phyloP scores from a whole-genome alignment of 2,888 invertebrate species.

The Eugnorisma glareosa region DNA sequence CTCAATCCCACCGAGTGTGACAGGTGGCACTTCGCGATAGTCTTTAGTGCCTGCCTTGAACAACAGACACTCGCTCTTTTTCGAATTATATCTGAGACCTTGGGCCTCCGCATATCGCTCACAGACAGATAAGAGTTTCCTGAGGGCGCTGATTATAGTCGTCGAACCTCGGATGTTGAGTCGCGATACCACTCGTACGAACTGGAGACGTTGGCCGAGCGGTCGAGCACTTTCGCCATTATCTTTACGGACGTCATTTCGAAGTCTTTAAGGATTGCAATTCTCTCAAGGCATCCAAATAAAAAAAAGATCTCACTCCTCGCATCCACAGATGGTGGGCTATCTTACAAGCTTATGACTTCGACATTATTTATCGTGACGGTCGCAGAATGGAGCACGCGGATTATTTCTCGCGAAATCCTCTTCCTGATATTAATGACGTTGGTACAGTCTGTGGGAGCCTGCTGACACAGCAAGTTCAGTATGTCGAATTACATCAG shows the following conservation, averaged over 20 bases:
- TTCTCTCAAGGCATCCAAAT: slow-evolving; percentile 25
- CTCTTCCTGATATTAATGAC: background rate
- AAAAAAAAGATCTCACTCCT: slow-evolving; percentile 20
- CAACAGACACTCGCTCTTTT: too few species aligned
- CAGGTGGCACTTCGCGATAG: too few species aligned
- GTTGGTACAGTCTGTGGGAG: too few species aligned
- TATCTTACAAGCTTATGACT: slow-evolving; percentile 25
- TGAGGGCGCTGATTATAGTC: too few species aligned
- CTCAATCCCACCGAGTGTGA: too few species aligned
- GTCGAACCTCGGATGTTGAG: background rate
- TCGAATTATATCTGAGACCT: too few species aligned
- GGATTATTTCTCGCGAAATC: too few species aligned
- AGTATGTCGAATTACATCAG: slow-evolving; percentile 45
- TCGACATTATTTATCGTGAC: slow-evolving; percentile 40
- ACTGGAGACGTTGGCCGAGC: slow-evolving; percentile 33
- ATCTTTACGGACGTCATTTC: slow-evolving; percentile 24
- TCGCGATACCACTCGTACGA: slow-evolving; percentile 37
- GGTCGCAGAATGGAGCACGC: too few species aligned
- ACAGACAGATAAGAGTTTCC: too few species aligned
- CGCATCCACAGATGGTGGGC: slow-evolving; percentile 23
- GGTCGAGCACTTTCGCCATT: slow-evolving; percentile 37
- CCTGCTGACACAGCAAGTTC: too few species aligned
- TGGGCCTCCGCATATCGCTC: too few species aligned
- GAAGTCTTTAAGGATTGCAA: slow-evolving; percentile 29
- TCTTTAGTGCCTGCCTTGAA: too few species aligned